A percentile compares a stretch with the other conserved stretches of the same genome.
phyloP scores from a whole-genome alignment of 2,113 vertebrate species.

The Gymnarchus niloticus region DNA sequence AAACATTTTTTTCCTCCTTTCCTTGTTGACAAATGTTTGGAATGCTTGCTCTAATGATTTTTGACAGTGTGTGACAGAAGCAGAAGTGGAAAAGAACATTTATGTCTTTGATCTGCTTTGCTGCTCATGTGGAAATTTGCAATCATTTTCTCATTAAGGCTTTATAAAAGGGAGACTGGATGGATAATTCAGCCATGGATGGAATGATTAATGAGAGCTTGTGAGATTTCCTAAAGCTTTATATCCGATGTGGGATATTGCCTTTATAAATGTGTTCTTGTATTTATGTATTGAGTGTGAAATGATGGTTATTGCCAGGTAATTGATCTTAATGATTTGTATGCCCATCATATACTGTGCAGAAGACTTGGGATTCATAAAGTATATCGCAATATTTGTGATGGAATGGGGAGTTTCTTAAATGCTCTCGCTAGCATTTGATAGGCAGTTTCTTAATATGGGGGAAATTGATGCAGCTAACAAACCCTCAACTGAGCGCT shows the following conservation, averaged over 20 bases:
- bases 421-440: background rate
- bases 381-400: constrained; percentile 7
- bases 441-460: background rate
- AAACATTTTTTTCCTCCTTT: background rate
- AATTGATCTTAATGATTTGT: constrained; percentile 10
- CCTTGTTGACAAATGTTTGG: constrained; percentile 16
- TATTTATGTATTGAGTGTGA: constrained; percentile 16
- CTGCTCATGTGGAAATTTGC: constrained; percentile 36
- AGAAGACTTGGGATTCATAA: background rate
- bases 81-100: constrained; percentile 26
- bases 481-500: background rate
- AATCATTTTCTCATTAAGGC: constrained; percentile 34
- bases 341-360: background rate
- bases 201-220: constrained; percentile 29
- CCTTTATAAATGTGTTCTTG: background rate
- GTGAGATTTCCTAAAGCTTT: constrained; percentile 18
- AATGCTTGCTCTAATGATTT: constrained; percentile 5
- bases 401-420: background rate
- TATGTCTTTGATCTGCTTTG: constrained; percentile 32
- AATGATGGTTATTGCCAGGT: constrained; percentile 4
- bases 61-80: constrained; percentile 29
- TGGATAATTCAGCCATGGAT: constrained; percentile 24
- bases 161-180: constrained; percentile 24
- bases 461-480: background rate
- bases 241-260: constrained; percentile 20